Base-by-base conservation (phyloP, 1,140 invertebrate species). In the Hypothenemus hampei region DNA sequence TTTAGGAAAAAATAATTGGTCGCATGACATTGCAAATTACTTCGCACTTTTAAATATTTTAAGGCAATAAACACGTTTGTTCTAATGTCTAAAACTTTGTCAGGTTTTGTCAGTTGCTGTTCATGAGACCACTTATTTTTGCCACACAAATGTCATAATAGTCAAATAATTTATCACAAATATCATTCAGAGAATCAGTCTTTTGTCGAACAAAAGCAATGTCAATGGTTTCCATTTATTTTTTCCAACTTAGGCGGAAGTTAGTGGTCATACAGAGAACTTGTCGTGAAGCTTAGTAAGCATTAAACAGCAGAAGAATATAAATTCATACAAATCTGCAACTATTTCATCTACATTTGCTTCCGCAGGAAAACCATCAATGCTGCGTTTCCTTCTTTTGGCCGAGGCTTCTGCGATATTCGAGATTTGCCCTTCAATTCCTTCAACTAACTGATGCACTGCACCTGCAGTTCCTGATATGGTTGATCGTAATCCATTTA, bases 251-350 rank as follows among this genome's bases (percentile, higher is more conserved):
- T 15, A 20, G 21, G 3, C 26, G 6, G 36, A n/a, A 49, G 47
- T 49, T 39, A 39, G 33, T 23, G 11, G 10, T 31, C 47, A 49
- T n/a, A n/a, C n/a, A n/a, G n/a, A n/a, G n/a, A n/a, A 39, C 47
- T 49, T 39, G 47, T 35, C 47, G 15, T 49, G 47, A 49, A 49
- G 33, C 36, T 49, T 49, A 49, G 47, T 49, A 39, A 49, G 47
- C 47, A 49, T 49, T 33, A 39, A 16, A 21, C 36, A 26, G 33
- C 47, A 39, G 20, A 49, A 49, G 33, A 19, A 48, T 20, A 39
- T 49, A 39, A 49, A 22, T 39, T 49, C 47, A 39, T 49, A 49
- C 47, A 49, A 49, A 49, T 49, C 47, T 49, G n/a, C 10, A 20
- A 23, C 33, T 49, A 39, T 13, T 33, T 47, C 45, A 22, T 43